Evolutionary conservation across 2,113 vertebrate genomes (phyloP), one percentile per base, ranked within the genome.

Genomic region (Fulica atra): DNA sequence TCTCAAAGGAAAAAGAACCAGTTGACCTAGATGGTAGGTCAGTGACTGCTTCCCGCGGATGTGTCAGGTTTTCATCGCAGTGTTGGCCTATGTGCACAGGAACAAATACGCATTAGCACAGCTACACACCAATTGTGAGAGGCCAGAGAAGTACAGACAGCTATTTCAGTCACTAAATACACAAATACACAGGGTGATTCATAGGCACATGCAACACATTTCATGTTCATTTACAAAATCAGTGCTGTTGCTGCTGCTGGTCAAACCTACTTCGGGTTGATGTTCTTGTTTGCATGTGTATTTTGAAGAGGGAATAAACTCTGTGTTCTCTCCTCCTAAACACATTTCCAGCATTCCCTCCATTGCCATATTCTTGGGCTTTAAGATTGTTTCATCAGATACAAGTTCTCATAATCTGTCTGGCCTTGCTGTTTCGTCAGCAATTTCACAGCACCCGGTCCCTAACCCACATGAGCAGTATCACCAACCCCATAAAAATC

Each of bases 1-100:
- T 89, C 73, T 95, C 46, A 66, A 73, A 88, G 87, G 80, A 77
- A 82, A 81, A 88, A 85, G 73, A 92, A 56, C 8, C 64, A 78
- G 35, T 26, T 92, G 74, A 93, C 25, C 66, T 46, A 86, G 82
- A 59, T 74, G 82, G 93, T 59, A 85, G 65, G 85, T 84, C 44
- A 87, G 26, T 89, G 61, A 29, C 78, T 46, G 65, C 11, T 44
- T 76, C 33, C 73, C 86, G 40, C 25, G 56, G 38, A 51, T 56
- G 35, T 18, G 86, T 20, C 40, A 68, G 68, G 86, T 38, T 48
- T 77, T 23, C 70, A 48, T 24, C 54, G 59, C 35, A 20, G 25
- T 35, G 18, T 28, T 40, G 54, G 61, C 40, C 38, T 44, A 1
- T 1, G 29, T 1, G 3, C 6, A 18, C 1, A 44, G 44, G 2